phyloP scores from a whole-genome alignment of 2,113 vertebrate genomes.

The Myxocyprinus asiaticus region DNA sequence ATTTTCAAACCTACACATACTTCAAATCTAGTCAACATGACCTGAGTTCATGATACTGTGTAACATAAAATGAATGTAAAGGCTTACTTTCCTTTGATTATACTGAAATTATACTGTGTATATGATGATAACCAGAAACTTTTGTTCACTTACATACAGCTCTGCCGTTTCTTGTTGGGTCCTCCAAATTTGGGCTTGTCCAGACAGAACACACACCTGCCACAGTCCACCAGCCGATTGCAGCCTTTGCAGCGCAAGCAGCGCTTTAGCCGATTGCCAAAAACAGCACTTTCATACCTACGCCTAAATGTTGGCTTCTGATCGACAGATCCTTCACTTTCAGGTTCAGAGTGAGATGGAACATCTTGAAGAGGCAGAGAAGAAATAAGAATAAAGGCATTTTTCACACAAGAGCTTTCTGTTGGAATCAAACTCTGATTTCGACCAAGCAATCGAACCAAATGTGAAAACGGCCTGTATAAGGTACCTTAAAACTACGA shows the following conservation, averaged over 20 bases:
- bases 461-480: neutral
- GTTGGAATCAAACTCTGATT: no score
- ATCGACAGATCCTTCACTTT: constrained; percentile 60
- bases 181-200: constrained; percentile 93
- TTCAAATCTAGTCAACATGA: neutral
- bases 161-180: constrained; percentile 89
- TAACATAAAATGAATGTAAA: no score
- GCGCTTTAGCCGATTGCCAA: constrained; percentile 69
- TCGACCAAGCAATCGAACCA: no score
- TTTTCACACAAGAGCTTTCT: no score
- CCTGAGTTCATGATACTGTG: no score
- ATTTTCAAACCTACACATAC: neutral
- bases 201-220: constrained; percentile 83
- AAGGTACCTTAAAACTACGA: no score
- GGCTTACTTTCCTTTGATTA: no score
- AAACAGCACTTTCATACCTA: constrained; percentile 35
- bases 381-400: neutral
- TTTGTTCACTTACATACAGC: constrained; percentile 83
- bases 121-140: neutral
- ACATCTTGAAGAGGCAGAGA: constrained; percentile 62
- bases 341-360: constrained; percentile 73
- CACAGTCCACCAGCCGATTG: constrained; percentile 80
- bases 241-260: constrained; percentile 85
- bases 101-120: neutral
- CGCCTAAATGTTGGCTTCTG: constrained; percentile 43